Base-by-base conservation (phyloP, 2,797 vertebrate genomes). In the Kryptolebias ocellatus region DNA sequence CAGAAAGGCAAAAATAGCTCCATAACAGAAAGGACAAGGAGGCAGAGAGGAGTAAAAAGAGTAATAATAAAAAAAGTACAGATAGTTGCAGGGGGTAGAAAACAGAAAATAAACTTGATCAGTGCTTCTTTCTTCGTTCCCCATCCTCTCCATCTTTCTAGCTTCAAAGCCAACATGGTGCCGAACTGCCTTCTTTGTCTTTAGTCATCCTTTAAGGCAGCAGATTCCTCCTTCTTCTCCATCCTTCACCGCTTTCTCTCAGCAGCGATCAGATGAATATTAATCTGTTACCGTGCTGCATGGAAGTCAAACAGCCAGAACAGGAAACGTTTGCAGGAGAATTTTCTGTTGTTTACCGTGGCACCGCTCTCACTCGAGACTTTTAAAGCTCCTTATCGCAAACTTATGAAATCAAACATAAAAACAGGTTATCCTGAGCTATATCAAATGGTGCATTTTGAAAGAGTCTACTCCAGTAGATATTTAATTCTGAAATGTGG, bases 281-380 rank as follows among this genome's bases (percentile, higher is more conserved):
- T 49, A 67, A 74, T 71, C 65, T 62, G 60, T 65, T 45, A 65
- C 67, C 59, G 46, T 18, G 57, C 59, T 49, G 55, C 52, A 60
- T 61, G 50, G 62, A 70, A 62, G 64, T 56, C 53, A 7, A 53
- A 10, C 16, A 54, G 44, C 27, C 27, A 50, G 39, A 46, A 60
- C 56, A 51, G 58, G 20, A 80, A 29, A 74, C 54, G n/a, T 31
- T 31, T 49, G 45, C 20, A 24, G 49, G 20, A 51, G 10, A 10
- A 24, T 46, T 46, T 76, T 76, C 53, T 75, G 57, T 70, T 72
- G 63, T 74, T 80, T 63, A 74, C 70, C 60, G 16, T 59, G 65
- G 68, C 70, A 84, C 73, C 76, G 61, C 20, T 24, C 29, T 24
- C 27, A 50, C 39, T 39, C 8, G 44, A 27, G 9, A 9, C 12